A percentile compares a stretch with the other conserved stretches of the same genome.
Evolutionary conservation across 2,113 vertebrate genomes (phyloP).

Genomic region (Coracopsis vasa): DNA sequence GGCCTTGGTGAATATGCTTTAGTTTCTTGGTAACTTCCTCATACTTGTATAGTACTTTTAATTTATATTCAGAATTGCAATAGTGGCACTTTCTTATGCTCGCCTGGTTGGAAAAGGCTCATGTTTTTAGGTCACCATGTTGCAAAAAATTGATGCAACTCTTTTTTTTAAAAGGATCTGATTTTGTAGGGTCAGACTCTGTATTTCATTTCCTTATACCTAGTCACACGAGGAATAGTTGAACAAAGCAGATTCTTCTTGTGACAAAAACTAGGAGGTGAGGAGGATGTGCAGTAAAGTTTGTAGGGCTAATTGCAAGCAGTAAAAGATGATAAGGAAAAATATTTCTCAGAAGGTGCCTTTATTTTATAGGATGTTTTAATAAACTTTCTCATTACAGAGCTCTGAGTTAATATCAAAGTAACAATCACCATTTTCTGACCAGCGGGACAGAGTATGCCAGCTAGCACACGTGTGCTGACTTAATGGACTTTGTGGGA

Average conservation of each 20-base stretch:
- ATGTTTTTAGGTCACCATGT: not conserved
- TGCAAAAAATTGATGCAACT: not conserved
- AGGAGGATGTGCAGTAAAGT: not conserved
- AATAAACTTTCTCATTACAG: not conserved
- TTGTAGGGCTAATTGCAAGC: not conserved
- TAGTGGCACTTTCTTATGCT: not conserved
- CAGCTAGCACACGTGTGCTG: not conserved
- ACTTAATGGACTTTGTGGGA: not conserved
- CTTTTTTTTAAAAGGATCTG: not conserved
- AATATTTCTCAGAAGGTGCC: not conserved
- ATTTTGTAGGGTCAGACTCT: not conserved
- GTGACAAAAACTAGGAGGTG: not conserved
- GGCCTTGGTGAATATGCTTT: not conserved
- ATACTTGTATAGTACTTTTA: not conserved
- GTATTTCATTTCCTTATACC: not conserved
- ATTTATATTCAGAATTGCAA: not conserved
- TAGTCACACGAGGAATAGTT: conserved; percentile 22
- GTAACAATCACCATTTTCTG: not conserved
- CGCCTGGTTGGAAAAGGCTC: not conserved
- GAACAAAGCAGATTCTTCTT: not conserved
- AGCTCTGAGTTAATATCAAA: not conserved
- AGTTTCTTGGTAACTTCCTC: not conserved
- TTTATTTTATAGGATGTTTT: not conserved
- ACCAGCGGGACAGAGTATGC: not conserved
- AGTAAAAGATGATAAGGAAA: not conserved